Evolutionary conservation across 2,888 invertebrate species (phyloP).

Genomic region (Papilio gigon): DNA sequence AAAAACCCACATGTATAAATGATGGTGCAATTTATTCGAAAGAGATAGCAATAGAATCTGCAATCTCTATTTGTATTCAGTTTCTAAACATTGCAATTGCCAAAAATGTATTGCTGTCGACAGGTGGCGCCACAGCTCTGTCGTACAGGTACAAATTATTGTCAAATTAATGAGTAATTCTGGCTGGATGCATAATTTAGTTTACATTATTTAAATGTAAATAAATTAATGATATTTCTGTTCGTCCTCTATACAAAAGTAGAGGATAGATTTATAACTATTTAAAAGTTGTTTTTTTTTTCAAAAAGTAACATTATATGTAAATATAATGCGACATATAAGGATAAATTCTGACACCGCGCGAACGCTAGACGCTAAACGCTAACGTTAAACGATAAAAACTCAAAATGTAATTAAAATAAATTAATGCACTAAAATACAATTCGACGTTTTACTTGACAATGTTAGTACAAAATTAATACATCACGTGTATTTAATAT

Average conservation of each 20-base stretch:
- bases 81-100: conserved; percentile 30
- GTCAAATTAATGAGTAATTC: not conserved
- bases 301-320: not conserved
- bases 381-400: not conserved
- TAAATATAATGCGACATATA: too few species aligned
- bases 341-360: too few species aligned
- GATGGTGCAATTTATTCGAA: not conserved
- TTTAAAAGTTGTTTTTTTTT: not conserved
- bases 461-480: too few species aligned
- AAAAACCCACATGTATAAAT: conserved; percentile 11
- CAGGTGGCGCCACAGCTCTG: conserved; percentile 5
- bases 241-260: too few species aligned
- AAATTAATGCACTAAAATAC: not conserved
- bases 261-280: not conserved
- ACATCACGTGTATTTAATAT: too few species aligned
- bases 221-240: not conserved
- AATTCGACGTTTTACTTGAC: not conserved
- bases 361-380: too few species aligned
- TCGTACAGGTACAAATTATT: not conserved
- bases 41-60: conserved; percentile 15
- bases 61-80: conserved; percentile 32
- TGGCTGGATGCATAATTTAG: not conserved
- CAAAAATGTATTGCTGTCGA: conserved; percentile 23
- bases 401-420: not conserved
- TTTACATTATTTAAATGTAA: not conserved